Evolutionary conservation across 2,113 vertebrate species (phyloP).

Genomic region (Cebus imitator): DNA sequence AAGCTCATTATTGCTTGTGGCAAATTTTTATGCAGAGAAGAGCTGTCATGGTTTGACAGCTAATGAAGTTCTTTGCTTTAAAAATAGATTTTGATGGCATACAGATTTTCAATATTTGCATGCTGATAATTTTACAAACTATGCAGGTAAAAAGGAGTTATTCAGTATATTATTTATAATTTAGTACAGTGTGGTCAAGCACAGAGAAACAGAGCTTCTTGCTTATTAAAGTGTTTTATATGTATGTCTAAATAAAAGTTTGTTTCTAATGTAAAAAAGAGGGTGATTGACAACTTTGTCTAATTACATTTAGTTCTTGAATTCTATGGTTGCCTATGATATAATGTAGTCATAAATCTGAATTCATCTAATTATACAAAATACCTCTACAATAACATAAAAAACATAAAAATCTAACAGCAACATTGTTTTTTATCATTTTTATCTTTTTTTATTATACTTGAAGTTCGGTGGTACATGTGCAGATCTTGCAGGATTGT

Average conservation of each 20-base stretch:
- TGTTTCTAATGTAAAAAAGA: background rate
- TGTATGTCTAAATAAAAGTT: background rate
- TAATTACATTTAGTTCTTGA: background rate
- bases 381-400: background rate
- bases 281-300: background rate
- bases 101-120: background rate
- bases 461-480: no score
- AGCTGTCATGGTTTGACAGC: slow-evolving; percentile 10
- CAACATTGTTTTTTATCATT: background rate
- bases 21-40: slow-evolving; percentile 18
- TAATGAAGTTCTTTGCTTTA: slow-evolving; percentile 29
- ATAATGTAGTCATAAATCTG: background rate
- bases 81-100: slow-evolving; percentile 11
- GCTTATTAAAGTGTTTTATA: background rate
- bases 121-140: background rate
- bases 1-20: slow-evolving; percentile 42
- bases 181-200: background rate
- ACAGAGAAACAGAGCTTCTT: background rate
- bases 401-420: background rate
- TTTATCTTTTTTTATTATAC: no score
- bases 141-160: background rate
- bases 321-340: background rate
- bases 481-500: no score
- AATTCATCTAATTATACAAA: background rate
- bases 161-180: background rate